Evolutionary conservation across 2,797 vertebrate species (phyloP).

Genomic region (Lacerta agilis): DNA sequence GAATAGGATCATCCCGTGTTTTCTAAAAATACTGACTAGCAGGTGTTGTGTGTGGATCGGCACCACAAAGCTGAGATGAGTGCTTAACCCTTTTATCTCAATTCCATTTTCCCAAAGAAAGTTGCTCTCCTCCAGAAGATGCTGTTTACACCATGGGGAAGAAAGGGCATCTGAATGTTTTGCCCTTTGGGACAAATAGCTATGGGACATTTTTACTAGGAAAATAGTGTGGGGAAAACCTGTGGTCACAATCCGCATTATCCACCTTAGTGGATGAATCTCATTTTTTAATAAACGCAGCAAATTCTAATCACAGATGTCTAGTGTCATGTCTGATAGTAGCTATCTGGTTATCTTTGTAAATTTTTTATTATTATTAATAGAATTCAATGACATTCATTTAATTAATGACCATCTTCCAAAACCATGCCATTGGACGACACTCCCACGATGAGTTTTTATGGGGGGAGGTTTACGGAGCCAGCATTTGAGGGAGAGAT

Average conservation of each 20-base stretch:
- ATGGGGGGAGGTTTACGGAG: too few species aligned
- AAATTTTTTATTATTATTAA: too few species aligned
- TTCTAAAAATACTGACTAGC: background rate
- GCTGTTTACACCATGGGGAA: background rate
- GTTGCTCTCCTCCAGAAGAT: background rate
- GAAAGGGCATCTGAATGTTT: background rate
- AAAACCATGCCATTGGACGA: too few species aligned
- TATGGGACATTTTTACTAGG: background rate
- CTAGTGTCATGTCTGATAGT: background rate
- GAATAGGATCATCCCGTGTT: too few species aligned
- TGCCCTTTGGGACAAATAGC: too few species aligned
- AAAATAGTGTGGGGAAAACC: too few species aligned
- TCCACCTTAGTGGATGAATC: too few species aligned
- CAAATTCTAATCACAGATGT: background rate
- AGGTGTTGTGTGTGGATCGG: background rate
- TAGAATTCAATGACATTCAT: too few species aligned
- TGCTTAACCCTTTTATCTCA: background rate
- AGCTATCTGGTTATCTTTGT: background rate
- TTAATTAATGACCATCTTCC: too few species aligned
- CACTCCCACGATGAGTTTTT: too few species aligned
- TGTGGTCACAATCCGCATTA: too few species aligned
- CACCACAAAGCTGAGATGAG: background rate
- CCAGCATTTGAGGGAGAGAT: too few species aligned
- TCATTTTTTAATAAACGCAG: background rate
- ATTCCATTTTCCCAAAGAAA: background rate